Evolutionary conservation across 2,888 invertebrate species (phyloP), one percentile per base, ranked within the genome.

Genomic region (Gnatocerus cornutus): DNA sequence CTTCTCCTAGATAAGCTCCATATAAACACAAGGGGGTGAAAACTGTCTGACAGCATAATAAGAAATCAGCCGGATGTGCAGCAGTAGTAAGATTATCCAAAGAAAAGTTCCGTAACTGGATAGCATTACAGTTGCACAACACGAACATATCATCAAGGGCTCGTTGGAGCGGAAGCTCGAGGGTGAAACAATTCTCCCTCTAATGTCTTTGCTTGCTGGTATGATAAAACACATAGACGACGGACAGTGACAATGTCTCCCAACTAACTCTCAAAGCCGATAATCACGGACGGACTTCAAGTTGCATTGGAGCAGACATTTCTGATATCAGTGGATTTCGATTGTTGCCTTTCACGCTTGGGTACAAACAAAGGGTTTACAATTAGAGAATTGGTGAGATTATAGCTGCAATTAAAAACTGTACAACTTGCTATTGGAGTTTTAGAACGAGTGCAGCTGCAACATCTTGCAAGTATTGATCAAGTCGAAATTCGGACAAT

Each of bases 21-120:
- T 68, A 73, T 73, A 68, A 74, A 72, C 71, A 75, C 70, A 72
- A 69, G 73, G 67, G 75, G 73, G 75, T 72, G 71, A 71, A 75
- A 73, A 70, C 67, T 71, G 69, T 66, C 71, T 46, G 71, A 29
- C 13, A n/a, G 70, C 71, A 68, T 72, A 75, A 75, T 72, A 72
- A 71, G 73, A 73, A 75, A 73, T 73, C 71, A 75, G 69, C 72
- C 64, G 70, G 71, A 56, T 27, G 21, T 27, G 39, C 45, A 30
- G 45, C 45, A 30, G 29, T 55, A 16, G 55, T 52, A 53, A 63
- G 56, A 41, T 63, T 56, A 63, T 71, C 74, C 64, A 72, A 73
- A 77, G 76, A 74, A 77, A 78, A 76, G 77, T 77, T 68, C 41
- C 52, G 55, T 52, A 68, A 43, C 52, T 61, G 53, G 56, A 21